phyloP scores from a whole-genome alignment of 2,113 vertebrate genomes.

The Tyto alba region DNA sequence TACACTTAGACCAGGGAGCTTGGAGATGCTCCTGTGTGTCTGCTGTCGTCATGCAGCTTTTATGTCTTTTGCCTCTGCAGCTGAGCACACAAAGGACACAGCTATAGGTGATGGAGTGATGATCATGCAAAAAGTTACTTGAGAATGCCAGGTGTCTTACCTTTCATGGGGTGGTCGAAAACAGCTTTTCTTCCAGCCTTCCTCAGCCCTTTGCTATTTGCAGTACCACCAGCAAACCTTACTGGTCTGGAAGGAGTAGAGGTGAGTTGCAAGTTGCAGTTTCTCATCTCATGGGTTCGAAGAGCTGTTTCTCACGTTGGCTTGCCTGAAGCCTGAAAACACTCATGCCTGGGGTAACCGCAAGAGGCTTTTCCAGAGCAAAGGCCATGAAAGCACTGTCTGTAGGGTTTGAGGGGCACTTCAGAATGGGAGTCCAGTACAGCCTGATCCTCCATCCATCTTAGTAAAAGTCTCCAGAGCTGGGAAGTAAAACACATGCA shows the following conservation, averaged over 20 bases:
- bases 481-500: neutral
- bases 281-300: neutral
- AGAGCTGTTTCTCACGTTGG: neutral
- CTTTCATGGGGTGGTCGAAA: too few relatives aligned
- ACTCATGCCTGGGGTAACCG: neutral
- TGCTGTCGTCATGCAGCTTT: neutral
- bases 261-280: neutral
- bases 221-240: neutral
- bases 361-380: neutral
- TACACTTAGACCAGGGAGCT: neutral
- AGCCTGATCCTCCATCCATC: neutral
- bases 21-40: neutral
- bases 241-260: neutral
- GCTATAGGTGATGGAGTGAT: neutral
- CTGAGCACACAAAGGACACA: neutral
- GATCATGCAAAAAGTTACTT: neutral
- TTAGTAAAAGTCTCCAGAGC: neutral
- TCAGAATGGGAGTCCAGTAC: neutral
- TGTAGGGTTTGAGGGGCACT: neutral
- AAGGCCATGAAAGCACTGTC: neutral
- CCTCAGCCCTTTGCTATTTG: neutral
- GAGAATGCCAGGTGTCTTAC: neutral
- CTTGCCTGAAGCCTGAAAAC: neutral
- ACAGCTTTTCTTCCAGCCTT: neutral
- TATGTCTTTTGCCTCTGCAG: neutral